Percentiles rank a stretch among this genome's conserved stretches.
phyloP scores from a whole-genome alignment of 1,140 invertebrate genomes.

The Philopotamus ludificatus region DNA sequence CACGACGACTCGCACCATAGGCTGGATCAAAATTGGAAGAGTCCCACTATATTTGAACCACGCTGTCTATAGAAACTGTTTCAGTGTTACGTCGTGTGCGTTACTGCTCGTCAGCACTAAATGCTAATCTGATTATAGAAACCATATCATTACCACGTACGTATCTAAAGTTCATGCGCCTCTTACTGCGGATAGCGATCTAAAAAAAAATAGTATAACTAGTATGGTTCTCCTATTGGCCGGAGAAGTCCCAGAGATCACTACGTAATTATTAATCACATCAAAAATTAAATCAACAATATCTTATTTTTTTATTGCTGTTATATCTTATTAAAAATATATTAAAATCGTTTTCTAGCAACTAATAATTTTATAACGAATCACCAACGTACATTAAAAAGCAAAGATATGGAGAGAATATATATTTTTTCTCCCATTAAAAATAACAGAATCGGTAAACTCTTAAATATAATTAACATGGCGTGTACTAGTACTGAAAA shows the following conservation, averaged over 20 bases:
- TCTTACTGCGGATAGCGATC: background rate
- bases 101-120: background rate
- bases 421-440: too few relatives aligned
- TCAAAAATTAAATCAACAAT: background rate
- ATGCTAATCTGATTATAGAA: conserved; percentile 22
- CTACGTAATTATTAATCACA: background rate
- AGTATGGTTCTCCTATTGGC: background rate
- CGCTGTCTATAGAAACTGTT: background rate
- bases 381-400: too few relatives aligned
- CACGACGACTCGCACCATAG: background rate
- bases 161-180: background rate
- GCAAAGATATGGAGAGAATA: too few relatives aligned
- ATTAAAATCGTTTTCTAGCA: too few relatives aligned
- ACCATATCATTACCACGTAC: conserved; percentile 15
- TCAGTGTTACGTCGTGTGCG: background rate
- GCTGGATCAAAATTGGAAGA: background rate
- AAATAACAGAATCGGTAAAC: too few relatives aligned
- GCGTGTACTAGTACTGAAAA: too few relatives aligned
- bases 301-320: too few relatives aligned
- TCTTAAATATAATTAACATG: too few relatives aligned
- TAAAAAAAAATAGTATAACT: background rate
- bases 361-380: too few relatives aligned
- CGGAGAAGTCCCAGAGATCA: background rate
- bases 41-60: background rate
- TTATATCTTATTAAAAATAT: too few relatives aligned